phyloP scores from a whole-genome alignment of 2,113 vertebrate genomes.

The Cinclus cinclus region DNA sequence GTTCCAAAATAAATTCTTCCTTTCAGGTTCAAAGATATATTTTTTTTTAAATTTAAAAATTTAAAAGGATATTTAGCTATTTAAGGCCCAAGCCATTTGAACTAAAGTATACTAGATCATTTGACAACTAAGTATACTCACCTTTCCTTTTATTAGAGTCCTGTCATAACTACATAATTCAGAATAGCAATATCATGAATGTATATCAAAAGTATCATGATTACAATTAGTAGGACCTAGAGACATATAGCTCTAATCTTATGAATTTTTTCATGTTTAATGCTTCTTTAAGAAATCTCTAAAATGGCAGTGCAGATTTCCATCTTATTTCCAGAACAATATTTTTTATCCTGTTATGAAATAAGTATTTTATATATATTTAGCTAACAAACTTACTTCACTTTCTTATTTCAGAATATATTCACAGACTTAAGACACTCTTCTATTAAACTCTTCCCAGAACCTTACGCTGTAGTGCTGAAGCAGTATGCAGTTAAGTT shows the following conservation, averaged over 20 bases:
- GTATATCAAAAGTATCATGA: background rate
- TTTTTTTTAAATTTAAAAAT: background rate
- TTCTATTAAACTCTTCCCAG: background rate
- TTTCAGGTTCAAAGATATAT: background rate
- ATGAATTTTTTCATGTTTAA: constrained; percentile 1
- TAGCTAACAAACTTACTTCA: background rate
- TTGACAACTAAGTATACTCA: background rate
- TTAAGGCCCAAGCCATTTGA: background rate
- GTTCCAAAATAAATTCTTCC: background rate
- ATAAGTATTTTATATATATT: background rate
- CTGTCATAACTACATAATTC: background rate
- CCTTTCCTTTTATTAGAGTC: background rate
- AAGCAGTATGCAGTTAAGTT: background rate
- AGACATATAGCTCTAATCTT: background rate
- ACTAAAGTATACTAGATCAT: background rate
- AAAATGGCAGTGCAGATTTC: background rate
- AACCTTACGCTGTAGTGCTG: background rate
- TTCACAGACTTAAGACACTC: background rate
- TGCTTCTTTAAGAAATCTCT: background rate
- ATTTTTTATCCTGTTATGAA: background rate
- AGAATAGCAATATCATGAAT: background rate
- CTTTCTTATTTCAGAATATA: background rate
- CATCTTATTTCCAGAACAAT: background rate
- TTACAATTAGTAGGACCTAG: background rate
- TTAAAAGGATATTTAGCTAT: background rate